Evolutionary conservation across 2,113 vertebrate genomes (phyloP).

Genomic region (Gavialis gangeticus): DNA sequence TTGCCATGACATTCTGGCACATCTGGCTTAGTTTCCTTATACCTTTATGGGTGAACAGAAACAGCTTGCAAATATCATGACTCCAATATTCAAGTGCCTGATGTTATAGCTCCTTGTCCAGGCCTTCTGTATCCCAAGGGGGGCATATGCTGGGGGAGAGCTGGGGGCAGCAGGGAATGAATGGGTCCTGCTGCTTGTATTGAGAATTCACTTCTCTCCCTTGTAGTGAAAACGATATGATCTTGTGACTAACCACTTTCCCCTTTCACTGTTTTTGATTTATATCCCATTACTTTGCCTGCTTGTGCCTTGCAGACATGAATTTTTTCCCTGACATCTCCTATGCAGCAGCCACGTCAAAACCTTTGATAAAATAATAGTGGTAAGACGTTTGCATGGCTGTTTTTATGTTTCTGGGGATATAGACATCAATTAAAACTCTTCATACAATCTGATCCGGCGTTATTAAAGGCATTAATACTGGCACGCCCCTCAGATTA

Average conservation of each 20-base stretch:
- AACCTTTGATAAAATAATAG: conserved; percentile 75
- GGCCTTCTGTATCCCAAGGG: not conserved
- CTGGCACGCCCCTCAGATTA: conserved; percentile 78
- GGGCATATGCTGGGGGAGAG: not conserved
- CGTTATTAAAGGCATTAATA: conserved; percentile 79
- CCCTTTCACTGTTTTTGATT: conserved; percentile 79
- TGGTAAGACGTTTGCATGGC: conserved; percentile 71
- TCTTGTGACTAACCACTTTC: conserved; percentile 75
- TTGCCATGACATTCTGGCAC: not conserved
- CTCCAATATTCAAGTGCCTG: not conserved
- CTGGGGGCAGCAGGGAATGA: conserved; percentile 6
- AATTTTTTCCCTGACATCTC: conserved; percentile 77
- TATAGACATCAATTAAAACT: conserved; percentile 81
- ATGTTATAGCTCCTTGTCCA: not conserved
- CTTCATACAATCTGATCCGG: conserved; percentile 72
- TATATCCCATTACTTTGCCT: conserved; percentile 80
- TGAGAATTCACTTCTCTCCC: conserved; percentile 70
- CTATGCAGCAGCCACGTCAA: conserved; percentile 74
- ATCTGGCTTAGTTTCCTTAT: not conserved
- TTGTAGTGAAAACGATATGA: conserved; percentile 73
- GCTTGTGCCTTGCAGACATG: conserved; percentile 77
- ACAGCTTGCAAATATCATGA: not conserved
- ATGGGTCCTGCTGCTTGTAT: conserved; percentile 45
- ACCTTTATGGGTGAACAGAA: not conserved
- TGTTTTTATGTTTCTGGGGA: conserved; percentile 77